Evolutionary conservation across 1,140 invertebrate genomes (phyloP), one percentile per base, ranked within the genome.

Genomic region (Dinothrombium tinctorium): DNA sequence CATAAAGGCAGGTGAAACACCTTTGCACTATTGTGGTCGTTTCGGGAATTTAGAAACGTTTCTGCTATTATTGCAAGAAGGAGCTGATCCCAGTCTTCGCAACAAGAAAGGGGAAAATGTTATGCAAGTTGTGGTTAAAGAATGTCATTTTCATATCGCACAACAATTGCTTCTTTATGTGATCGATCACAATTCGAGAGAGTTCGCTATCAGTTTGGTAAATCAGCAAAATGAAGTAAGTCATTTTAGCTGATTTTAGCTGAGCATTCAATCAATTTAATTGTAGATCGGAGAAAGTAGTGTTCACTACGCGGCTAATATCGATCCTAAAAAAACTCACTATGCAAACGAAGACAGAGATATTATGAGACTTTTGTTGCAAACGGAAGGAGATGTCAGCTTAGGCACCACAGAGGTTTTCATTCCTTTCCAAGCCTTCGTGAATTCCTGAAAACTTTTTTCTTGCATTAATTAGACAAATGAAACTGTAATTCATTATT

Each of bases 401-500:
- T 55, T 79, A 38, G 72, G 74, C 47, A 87, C 86, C 9, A 22
- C 40, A 36, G 37, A 40, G 40, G 41, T 47, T 42, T 6, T 33
- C 11, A 14, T 24, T 35, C 17, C 35, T 23, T 15, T 14, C 23
- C 22, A 20, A 17, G 33, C 2, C 26, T n/a, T 12, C n/a, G 14
- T 12, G 4, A 9, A 32, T 45, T 35, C 24, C 14, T 35, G 5
- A 38, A 44, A 47, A 37, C 31, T 44, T 6, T 14, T 44, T 37
- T 31, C 28, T 36, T 14, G 38, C 33, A 31, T 50, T 39, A 29
- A n/a, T 3, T 71, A 82, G 62, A 74, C 71, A 0, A 68, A 76
- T 48, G 90, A 98, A 63, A 90, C 89, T 0, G 76, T 82, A 0
- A 79, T 99, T 50, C 92, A 99, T 58, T 79, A 89, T 50, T 84